phyloP scores from a whole-genome alignment of 2,113 vertebrate species.

The Phycodurus eques region DNA sequence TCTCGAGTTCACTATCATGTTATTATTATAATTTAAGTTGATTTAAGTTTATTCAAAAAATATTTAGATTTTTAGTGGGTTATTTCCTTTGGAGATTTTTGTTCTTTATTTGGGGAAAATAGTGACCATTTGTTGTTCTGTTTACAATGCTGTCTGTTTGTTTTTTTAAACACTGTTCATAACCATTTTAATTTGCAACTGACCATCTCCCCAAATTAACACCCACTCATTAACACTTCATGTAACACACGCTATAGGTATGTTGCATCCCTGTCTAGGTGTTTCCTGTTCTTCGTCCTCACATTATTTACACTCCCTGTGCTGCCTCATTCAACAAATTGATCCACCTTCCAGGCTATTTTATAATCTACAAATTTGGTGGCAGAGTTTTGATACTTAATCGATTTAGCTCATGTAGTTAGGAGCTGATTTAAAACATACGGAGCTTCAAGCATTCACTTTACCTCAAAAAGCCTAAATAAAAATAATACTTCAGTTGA shows the following conservation, averaged over 20 bases:
- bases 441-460: slow-evolving; percentile 30
- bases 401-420: slow-evolving; percentile 30
- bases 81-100: slow-evolving; percentile 27
- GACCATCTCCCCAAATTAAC: slow-evolving; percentile 52
- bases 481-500: slow-evolving; percentile 41
- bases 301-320: slow-evolving; percentile 68
- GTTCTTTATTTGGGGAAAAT: slow-evolving; percentile 43
- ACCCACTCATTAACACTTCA: slow-evolving; percentile 60
- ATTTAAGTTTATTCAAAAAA: slow-evolving; percentile 1
- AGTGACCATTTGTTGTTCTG: slow-evolving; percentile 51
- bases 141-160: slow-evolving; percentile 42
- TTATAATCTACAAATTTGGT: slow-evolving; percentile 67
- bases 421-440: slow-evolving; percentile 30
- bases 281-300: slow-evolving; percentile 69
- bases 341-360: slow-evolving; percentile 78
- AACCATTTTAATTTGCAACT: slow-evolving; percentile 57
- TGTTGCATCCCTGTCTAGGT: slow-evolving; percentile 59
- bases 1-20: slow-evolving; percentile 21
- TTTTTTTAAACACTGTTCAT: slow-evolving; percentile 34
- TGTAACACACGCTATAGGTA: slow-evolving; percentile 50
- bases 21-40: slow-evolving; percentile 10
- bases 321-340: slow-evolving; percentile 76
- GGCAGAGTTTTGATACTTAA: slow-evolving; percentile 53
- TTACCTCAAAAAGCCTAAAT: slow-evolving; percentile 25
- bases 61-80: slow-evolving; percentile 26